Evolutionary conservation across 2,888 invertebrate species (phyloP).

Genomic region (Thysanoteuthis rhombus): DNA sequence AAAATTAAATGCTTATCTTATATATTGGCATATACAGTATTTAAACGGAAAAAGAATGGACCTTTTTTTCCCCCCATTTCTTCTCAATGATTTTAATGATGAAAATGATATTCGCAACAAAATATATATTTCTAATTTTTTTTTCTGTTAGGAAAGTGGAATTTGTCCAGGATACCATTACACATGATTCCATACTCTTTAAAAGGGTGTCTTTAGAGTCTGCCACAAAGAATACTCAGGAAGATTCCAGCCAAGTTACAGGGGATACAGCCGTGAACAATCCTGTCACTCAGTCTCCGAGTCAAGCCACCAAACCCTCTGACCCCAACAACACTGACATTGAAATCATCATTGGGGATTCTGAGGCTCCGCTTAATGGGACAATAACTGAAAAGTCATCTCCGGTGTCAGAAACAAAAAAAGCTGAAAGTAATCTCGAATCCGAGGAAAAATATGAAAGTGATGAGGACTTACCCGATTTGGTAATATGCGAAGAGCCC

Average conservation of each 20-base stretch:
- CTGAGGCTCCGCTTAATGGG: neutral
- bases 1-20: no score
- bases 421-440: neutral
- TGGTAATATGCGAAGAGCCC: neutral
- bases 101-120: no score
- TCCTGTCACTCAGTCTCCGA: neutral
- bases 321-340: neutral
- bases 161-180: conserved; percentile 21
- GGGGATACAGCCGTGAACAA: neutral
- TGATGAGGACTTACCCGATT: conserved; percentile 19
- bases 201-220: neutral
- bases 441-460: neutral
- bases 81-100: no score
- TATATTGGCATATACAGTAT: no score
- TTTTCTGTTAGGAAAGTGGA: conserved; percentile 15
- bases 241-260: neutral
- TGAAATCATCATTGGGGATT: neutral
- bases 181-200: neutral
- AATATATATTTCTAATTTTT: neutral
- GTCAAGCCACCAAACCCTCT: neutral
- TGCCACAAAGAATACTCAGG: no score
- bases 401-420: neutral
- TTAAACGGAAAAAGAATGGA: neutral
- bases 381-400: neutral
- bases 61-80: neutral